These are phyloP conservation scores for Agonopterix heracliana DNA, from an alignment of 2,888 invertebrate genomes.

Conservation along the genomic window DNA sequence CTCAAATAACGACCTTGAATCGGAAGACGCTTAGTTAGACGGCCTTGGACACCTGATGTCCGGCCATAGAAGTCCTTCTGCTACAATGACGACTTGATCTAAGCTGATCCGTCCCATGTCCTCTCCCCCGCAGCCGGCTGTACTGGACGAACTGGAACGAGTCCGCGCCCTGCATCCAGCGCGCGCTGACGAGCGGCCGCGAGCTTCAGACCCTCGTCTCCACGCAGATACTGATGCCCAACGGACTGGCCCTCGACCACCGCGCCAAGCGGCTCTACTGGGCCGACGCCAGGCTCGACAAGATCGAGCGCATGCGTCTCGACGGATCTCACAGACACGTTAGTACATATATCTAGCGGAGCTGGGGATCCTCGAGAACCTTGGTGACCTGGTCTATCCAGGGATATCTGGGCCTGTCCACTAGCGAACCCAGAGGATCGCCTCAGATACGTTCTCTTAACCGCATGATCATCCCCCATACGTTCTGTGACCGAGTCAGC, in stretches of 20 bases:
- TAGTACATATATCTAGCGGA: no score
- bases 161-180: constrained; percentile 85
- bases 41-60: no score
- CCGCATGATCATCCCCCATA: no score
- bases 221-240: constrained; percentile 88
- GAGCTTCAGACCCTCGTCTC: constrained; percentile 80
- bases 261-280: constrained; percentile 86
- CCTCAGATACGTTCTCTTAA: no score
- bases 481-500: no score
- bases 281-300: constrained; percentile 90
- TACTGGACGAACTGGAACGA: constrained; percentile 97
- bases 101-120: not conserved
- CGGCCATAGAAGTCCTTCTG: not conserved
- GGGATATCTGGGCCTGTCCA: no score
- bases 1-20: no score
- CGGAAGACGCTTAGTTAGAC: no score
- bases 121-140: constrained; percentile 62
- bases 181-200: constrained; percentile 82
- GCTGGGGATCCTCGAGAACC: no score
- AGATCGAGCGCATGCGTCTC: constrained; percentile 87
- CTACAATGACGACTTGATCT: not conserved
- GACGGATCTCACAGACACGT: constrained; percentile 79
- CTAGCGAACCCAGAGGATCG: no score
- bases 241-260: constrained; percentile 87
- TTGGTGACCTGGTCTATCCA: no score